phyloP scores from a whole-genome alignment of 1,140 invertebrate genomes.

The Microplitis mediator region DNA sequence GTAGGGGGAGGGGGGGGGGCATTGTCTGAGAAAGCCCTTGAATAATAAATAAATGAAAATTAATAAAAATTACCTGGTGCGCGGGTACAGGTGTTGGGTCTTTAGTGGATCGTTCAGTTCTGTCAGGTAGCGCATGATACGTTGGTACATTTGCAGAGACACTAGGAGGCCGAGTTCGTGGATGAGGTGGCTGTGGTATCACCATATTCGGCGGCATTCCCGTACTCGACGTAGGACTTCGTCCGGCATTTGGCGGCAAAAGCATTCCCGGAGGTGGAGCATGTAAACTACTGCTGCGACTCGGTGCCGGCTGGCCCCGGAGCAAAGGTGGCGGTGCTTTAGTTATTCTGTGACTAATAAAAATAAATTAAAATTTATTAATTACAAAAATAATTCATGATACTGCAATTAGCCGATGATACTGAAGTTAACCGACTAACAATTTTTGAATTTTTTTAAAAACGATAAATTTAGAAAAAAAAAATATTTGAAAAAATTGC shows the following conservation, averaged over 20 bases:
- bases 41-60: neutral
- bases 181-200: slow-evolving; percentile 67
- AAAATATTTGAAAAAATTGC: no score
- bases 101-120: slow-evolving; percentile 60
- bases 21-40: neutral
- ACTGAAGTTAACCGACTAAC: neutral
- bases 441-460: no score
- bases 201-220: slow-evolving; percentile 66
- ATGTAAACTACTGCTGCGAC: slow-evolving; percentile 62
- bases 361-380: slow-evolving; percentile 5
- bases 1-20: no score
- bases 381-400: no score
- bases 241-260: slow-evolving; percentile 64
- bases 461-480: no score
- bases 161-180: slow-evolving; percentile 50
- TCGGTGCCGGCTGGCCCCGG: slow-evolving; percentile 54
- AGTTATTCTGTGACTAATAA: slow-evolving; percentile 50
- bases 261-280: slow-evolving; percentile 63
- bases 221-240: slow-evolving; percentile 59
- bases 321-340: slow-evolving; percentile 57
- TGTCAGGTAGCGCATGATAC: slow-evolving; percentile 58
- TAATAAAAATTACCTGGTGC: slow-evolving; percentile 49
- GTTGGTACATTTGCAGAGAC: slow-evolving; percentile 52
- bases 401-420: no score
- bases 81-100: slow-evolving; percentile 57